A percentile compares a stretch with the other conserved stretches of the same genome.
Conservation (phyloP, 2,888 invertebrate genomes). For the Bursaphelenchus okinawaensis region DNA sequence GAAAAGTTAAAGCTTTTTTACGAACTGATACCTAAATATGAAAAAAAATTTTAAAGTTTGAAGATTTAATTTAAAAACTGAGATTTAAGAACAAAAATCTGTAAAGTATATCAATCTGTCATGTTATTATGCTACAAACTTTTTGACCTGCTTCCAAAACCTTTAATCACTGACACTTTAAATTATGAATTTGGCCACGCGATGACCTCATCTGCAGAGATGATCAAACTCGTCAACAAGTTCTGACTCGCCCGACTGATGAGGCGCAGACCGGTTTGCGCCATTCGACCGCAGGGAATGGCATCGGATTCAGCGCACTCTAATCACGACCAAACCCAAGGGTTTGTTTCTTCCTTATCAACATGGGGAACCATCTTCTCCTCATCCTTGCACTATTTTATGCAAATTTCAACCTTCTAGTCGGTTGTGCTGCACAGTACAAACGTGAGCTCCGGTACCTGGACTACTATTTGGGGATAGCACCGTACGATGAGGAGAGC, state of each 20-base stretch:
- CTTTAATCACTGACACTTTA: too few relatives aligned
- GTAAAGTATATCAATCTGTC: too few relatives aligned
- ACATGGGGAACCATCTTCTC: neutral
- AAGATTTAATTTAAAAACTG: too few relatives aligned
- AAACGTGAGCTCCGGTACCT: slow-evolving; percentile 49
- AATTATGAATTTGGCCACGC: neutral
- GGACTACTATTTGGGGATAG: slow-evolving; percentile 50
- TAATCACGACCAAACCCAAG: neutral
- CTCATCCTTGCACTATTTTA: neutral
- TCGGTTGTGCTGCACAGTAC: slow-evolving; percentile 36
- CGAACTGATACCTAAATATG: too few relatives aligned
- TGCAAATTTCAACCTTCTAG: neutral
- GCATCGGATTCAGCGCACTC: neutral
- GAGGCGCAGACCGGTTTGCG: neutral
- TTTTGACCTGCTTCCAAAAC: too few relatives aligned
- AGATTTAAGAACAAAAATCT: too few relatives aligned
- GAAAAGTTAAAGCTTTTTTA: too few relatives aligned
- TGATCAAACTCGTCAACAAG: too few relatives aligned
- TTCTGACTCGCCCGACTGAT: too few relatives aligned
- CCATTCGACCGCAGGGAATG: neutral
- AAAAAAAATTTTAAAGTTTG: too few relatives aligned
- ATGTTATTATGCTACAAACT: too few relatives aligned
- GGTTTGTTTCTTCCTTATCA: neutral
- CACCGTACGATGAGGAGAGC: slow-evolving; percentile 47
- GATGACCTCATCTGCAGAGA: neutral